These are phyloP conservation scores for Acrobeloides nanus DNA, from an alignment of 2,888 invertebrate species.

Conservation along the genomic window DNA sequence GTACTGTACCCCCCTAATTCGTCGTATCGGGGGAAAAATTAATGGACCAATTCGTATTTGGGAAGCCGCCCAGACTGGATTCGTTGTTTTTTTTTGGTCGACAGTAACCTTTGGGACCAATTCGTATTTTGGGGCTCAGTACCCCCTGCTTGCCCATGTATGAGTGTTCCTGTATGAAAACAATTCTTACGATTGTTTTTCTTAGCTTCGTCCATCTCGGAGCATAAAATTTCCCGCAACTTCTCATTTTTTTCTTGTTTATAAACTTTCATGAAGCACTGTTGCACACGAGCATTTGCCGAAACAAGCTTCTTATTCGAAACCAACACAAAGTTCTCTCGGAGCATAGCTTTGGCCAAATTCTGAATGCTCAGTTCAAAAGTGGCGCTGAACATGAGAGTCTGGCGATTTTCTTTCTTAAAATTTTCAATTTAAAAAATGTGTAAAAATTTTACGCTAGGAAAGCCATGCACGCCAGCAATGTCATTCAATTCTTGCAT, in stretches of 20 bases:
- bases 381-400: conserved; percentile 37
- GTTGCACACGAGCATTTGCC: conserved; percentile 14
- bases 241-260: conserved; percentile 10
- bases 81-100: too few species aligned
- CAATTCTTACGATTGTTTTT: too few species aligned
- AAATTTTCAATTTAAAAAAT: too few species aligned
- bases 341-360: conserved; percentile 18
- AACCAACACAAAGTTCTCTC: conserved; percentile 9
- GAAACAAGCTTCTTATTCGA: conserved; percentile 16
- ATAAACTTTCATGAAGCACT: conserved; percentile 17
- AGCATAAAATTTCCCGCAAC: conserved; percentile 11
- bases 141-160: too few species aligned
- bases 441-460: conserved; percentile 8
- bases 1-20: too few species aligned
- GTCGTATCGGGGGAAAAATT: too few species aligned
- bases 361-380: conserved; percentile 19
- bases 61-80: too few species aligned
- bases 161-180: too few species aligned
- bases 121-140: too few species aligned
- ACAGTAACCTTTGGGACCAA: too few species aligned
- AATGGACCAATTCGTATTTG: too few species aligned
- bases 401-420: conserved; percentile 34
- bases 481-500: conserved; percentile 16
- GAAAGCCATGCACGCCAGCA: conserved; percentile 8
- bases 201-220: conserved; percentile 8